phyloP scores from a whole-genome alignment of 1,140 invertebrate genomes.

The Pseudomyrmex gracilis region DNA sequence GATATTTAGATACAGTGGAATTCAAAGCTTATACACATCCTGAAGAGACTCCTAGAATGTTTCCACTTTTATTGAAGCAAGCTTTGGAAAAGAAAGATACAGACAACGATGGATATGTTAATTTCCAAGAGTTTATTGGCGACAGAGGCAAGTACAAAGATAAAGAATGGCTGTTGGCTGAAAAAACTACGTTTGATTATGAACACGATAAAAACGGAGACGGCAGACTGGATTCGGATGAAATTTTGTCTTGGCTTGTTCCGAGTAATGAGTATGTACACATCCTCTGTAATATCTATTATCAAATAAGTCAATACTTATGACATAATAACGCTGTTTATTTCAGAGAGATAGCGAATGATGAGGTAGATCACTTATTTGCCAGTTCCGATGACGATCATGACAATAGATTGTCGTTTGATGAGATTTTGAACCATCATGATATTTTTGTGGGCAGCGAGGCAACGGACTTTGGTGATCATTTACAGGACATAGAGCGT shows the following conservation, averaged over 20 bases:
- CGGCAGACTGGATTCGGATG: constrained; percentile 91
- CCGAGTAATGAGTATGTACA: constrained; percentile 94
- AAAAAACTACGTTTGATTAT: constrained; percentile 96
- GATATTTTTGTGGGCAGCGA: constrained; percentile 98
- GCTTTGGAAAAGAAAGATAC: constrained; percentile 94
- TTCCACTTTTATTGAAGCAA: constrained; percentile 92
- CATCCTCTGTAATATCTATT: background rate
- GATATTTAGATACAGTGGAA: constrained; percentile 91
- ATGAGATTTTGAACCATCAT: constrained; percentile 95
- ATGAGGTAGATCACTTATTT: constrained; percentile 97
- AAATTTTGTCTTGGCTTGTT: constrained; percentile 96
- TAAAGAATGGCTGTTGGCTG: constrained; percentile 92
- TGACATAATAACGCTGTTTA: background rate
- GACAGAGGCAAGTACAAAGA: constrained; percentile 90
- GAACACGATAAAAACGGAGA: constrained; percentile 96
- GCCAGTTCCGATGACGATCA: constrained; percentile 95
- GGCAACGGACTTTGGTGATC: constrained; percentile 97
- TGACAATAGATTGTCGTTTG: constrained; percentile 92
- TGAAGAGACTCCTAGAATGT: constrained; percentile 96
- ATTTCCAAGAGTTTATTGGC: constrained; percentile 94
- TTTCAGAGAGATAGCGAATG: constrained; percentile 92
- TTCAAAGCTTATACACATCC: constrained; percentile 97
- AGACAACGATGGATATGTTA: constrained; percentile 93
- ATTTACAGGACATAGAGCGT: constrained; percentile 92
- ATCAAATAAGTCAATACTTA: background rate